These are phyloP conservation scores for Pararge aegeria DNA, from an alignment of 1,140 invertebrate species.

Conservation along the genomic window DNA sequence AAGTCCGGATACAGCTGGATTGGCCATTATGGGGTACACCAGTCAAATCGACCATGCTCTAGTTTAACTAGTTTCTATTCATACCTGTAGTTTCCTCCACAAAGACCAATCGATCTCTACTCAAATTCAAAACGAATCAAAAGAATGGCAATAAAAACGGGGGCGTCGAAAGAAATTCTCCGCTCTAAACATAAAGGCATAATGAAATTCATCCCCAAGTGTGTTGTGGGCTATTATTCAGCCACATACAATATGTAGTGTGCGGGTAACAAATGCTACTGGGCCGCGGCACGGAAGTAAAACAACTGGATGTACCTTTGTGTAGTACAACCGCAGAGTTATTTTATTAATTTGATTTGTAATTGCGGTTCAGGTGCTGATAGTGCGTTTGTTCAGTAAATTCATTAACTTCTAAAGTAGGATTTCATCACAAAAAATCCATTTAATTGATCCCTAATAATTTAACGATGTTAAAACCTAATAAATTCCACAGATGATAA, in stretches of 20 bases:
- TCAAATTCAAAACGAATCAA: slow-evolving; percentile 44
- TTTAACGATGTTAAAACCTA: too few relatives aligned
- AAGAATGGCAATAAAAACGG: slow-evolving; percentile 44
- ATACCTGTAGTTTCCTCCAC: background rate
- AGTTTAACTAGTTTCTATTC: background rate
- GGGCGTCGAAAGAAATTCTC: slow-evolving; percentile 42
- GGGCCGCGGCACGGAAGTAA: slow-evolving; percentile 33
- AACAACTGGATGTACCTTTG: slow-evolving; percentile 23
- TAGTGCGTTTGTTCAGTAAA: too few relatives aligned
- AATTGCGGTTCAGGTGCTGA: too few relatives aligned
- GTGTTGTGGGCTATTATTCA: slow-evolving; percentile 72
- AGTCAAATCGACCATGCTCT: background rate
- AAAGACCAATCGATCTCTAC: slow-evolving; percentile 11
- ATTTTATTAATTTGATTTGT: too few relatives aligned
- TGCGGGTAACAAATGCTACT: slow-evolving; percentile 65
- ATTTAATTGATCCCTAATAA: too few relatives aligned
- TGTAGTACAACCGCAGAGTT: background rate
- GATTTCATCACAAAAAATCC: too few relatives aligned
- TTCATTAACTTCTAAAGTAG: too few relatives aligned
- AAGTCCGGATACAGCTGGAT: background rate
- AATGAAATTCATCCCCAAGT: slow-evolving; percentile 75
- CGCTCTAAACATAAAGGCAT: slow-evolving; percentile 63
- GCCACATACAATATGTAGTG: slow-evolving; percentile 72
- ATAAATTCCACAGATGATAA: too few relatives aligned
- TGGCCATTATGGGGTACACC: background rate